Base-by-base conservation (phyloP, 1,140 invertebrate genomes). In the Akabosia matsudoensis region DNA sequence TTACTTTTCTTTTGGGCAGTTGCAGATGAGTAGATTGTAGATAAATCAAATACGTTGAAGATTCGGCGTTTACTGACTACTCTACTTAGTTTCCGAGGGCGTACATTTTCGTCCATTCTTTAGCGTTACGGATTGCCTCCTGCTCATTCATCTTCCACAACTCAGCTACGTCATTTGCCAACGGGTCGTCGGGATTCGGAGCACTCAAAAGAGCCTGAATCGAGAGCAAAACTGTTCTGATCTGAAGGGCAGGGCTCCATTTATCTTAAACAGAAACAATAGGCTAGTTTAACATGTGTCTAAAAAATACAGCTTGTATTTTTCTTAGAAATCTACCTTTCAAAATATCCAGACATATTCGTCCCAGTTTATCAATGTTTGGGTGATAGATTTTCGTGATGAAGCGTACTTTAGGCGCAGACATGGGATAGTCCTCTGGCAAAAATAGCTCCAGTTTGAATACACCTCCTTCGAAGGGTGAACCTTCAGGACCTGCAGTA, bases 231-330 rank as follows among this genome's bases (percentile, higher is more conserved):
- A 99, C 96, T 78, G 97, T 98, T 83, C 97, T 91, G 81, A 99
- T 98, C 88, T 99, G 97, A 81, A 99, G 87, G 10, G 97, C 97
- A 67, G 97, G 97, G 86, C 94, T 97, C 97, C 97, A 99, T 86
- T 93, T 93, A 83, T 91, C 90, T 91, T 86, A 84, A 51, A 56
- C n/a, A 56, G 3, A 56, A 16, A 56, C 54, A n/a, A n/a, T n/a
- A n/a, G n/a, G n/a, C n/a, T n/a, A n/a, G n/a, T n/a, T n/a, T n/a
- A n/a, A n/a, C n/a, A n/a, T n/a, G n/a, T 51, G 45, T 51, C 45
- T 51, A 51, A n/a, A n/a, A n/a, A n/a, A n/a, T n/a, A n/a, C 61
- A 64, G 61, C 10, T 64, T n/a, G n/a, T n/a, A n/a, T n/a, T n/a
- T n/a, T n/a, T n/a, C n/a, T n/a, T n/a, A n/a, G n/a, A n/a, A 18